A percentile compares a stretch with the other conserved stretches of the same genome.
Conservation (phyloP, 2,113 vertebrate genomes). For the Entosphenus tridentatus region DNA sequence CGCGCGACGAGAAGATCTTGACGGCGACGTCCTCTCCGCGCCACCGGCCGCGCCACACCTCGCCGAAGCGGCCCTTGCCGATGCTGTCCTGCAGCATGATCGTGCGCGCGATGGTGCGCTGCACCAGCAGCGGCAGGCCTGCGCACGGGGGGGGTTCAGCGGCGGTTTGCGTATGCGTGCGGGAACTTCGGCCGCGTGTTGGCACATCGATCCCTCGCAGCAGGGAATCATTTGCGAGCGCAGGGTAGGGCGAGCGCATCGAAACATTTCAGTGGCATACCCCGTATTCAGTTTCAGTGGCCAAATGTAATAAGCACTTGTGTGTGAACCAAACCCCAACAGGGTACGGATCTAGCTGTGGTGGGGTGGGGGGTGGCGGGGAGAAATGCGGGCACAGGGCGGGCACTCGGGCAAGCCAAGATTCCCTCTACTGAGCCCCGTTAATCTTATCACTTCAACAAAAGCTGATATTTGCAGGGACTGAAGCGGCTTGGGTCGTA, state of each 20-base stretch:
- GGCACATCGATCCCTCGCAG: too few relatives aligned
- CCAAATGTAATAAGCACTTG: not conserved
- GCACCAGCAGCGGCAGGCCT: slow-evolving; percentile 84
- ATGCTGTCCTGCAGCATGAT: slow-evolving; percentile 96
- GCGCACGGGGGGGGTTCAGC: slow-evolving; percentile 4
- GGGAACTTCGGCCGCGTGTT: too few relatives aligned
- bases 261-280: not conserved
- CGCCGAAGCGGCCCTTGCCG: slow-evolving; percentile 84
- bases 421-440: too few relatives aligned
- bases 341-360: too few relatives aligned
- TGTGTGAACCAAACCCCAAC: not conserved
- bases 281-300: not conserved
- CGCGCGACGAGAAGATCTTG: slow-evolving; percentile 90
- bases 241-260: rapidly evolving
- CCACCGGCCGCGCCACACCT: slow-evolving; percentile 91
- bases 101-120: slow-evolving; percentile 74
- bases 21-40: slow-evolving; percentile 81
- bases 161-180: not conserved
- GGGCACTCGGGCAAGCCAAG: too few relatives aligned
- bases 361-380: too few relatives aligned
- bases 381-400: too few relatives aligned
- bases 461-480: too few relatives aligned
- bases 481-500: too few relatives aligned
- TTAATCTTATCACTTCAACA: too few relatives aligned
- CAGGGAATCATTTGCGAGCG: too few relatives aligned